Base-by-base conservation (phyloP, 2,888 invertebrate genomes). In the Oscheius myriophilus region DNA sequence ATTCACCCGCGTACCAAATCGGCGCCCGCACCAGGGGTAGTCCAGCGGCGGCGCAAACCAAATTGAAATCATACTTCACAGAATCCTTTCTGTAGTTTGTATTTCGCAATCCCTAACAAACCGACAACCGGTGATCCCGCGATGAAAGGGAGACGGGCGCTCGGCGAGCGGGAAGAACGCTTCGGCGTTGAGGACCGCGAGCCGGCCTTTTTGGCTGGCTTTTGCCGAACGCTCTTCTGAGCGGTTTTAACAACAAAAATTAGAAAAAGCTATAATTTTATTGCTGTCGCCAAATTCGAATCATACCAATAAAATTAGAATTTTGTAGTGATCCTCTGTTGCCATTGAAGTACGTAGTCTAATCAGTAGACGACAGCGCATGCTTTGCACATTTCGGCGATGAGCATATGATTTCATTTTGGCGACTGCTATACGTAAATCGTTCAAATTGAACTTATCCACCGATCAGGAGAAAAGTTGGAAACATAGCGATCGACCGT, bases 111-210 rank as follows among this genome's bases (percentile, higher is more conserved):
- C 61, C 61, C 61, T 49, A 49, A 26, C 26, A 61, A 49, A 16
- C n/a, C 49, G 61, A n/a, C 11, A 49, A 26, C 49, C 49, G 25
- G n/a, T 33, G 9, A 49, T 11, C 25, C 61, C 61, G 61, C 61
- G 46, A 46, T 61, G 61, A 61, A 61, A 61, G 46, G 61, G 61
- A 14, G 14, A 46, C 26, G 61, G 46, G 61, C 61, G 33, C 25
- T 49, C 21, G 61, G 61, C 61, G 61, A 61, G 61, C 61, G 61
- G 61, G 61, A 61, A 61, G 46, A 49, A 61, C 46, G 61, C 21
- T n/a, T 61, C 26, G 61, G 26, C 61, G 46, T 61, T 61, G 61
- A 61, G n/a, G 61, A 61, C 61, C 61, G 61, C 61, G 49, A 49
- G 46, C 46, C 26, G 26, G 21, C 21, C 61, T 46, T 49, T n/a